phyloP scores from a whole-genome alignment of 2,113 vertebrate genomes.

The Taurulus bubalis region DNA sequence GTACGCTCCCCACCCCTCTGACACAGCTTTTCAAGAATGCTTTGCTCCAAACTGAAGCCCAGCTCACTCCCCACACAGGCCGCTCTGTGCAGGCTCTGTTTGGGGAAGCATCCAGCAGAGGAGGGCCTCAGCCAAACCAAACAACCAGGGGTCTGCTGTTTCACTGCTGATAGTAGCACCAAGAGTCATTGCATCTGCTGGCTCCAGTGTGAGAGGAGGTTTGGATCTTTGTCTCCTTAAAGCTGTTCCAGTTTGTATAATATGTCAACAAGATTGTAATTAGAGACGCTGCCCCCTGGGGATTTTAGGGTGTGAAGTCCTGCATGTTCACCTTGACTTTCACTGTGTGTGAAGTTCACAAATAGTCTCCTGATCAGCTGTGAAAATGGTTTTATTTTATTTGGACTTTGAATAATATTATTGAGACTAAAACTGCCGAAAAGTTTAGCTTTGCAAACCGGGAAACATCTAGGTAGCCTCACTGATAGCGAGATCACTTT shows the following conservation, averaged over 20 bases:
- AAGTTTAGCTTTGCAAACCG: too few relatives aligned
- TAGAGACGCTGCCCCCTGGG: background rate
- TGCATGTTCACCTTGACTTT: background rate
- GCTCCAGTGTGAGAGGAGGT: background rate
- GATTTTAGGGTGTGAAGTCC: background rate
- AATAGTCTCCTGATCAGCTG: background rate
- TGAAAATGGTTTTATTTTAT: background rate
- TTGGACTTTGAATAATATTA: background rate
- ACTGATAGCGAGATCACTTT: too few relatives aligned
- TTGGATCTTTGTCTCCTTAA: background rate
- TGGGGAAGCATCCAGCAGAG: constrained; percentile 31
- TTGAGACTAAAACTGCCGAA: too few relatives aligned
- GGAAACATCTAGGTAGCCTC: too few relatives aligned
- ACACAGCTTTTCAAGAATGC: background rate
- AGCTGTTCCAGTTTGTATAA: background rate
- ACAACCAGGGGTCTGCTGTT: constrained; percentile 29
- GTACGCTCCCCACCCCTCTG: too few relatives aligned
- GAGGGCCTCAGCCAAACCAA: constrained; percentile 19
- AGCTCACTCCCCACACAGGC: background rate
- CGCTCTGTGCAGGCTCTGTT: constrained; percentile 11
- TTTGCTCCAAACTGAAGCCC: too few relatives aligned
- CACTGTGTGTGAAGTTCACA: background rate
- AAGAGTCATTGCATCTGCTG: background rate
- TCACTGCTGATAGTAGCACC: constrained; percentile 14
- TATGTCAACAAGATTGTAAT: background rate